These are phyloP conservation scores for Gastracanthus pulcherrimus DNA, from an alignment of 2,888 invertebrate genomes.

Conservation along the genomic window DNA sequence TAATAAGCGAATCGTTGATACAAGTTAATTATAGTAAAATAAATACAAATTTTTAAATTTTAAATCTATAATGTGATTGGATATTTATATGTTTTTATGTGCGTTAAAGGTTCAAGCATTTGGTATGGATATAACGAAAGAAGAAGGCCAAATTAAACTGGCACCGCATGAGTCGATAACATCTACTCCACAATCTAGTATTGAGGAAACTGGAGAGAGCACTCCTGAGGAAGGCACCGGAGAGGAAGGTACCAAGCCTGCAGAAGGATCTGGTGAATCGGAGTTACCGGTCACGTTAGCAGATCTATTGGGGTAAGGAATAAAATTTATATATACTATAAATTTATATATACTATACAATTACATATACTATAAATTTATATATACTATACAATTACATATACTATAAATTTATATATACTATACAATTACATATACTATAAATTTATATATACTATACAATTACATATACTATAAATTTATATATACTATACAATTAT, in stretches of 20 bases:
- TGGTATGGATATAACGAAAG: constrained; percentile 89
- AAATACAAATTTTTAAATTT: no score
- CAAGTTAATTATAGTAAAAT: no score
- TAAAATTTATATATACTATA: no score
- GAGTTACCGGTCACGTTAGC: constrained; percentile 83
- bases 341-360: no score
- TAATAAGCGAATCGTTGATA: no score
- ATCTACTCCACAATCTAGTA: constrained; percentile 84
- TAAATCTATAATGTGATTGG: background rate
- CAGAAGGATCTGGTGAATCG: constrained; percentile 32
- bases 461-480: no score
- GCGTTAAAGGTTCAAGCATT: constrained; percentile 82
- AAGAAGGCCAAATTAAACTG: constrained; percentile 89
- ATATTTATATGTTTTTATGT: background rate
- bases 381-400: no score
- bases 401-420: no score
- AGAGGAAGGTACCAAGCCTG: constrained; percentile 63
- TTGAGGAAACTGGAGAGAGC: constrained; percentile 86
- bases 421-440: no score
- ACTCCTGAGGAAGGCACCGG: constrained; percentile 81
- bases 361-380: no score
- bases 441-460: no score
- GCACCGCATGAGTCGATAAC: constrained; percentile 87
- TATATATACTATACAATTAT: no score
- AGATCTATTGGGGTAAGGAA: constrained; percentile 85